phyloP scores from a whole-genome alignment of 2,113 vertebrate species.

The Oplegnathus fasciatus region DNA sequence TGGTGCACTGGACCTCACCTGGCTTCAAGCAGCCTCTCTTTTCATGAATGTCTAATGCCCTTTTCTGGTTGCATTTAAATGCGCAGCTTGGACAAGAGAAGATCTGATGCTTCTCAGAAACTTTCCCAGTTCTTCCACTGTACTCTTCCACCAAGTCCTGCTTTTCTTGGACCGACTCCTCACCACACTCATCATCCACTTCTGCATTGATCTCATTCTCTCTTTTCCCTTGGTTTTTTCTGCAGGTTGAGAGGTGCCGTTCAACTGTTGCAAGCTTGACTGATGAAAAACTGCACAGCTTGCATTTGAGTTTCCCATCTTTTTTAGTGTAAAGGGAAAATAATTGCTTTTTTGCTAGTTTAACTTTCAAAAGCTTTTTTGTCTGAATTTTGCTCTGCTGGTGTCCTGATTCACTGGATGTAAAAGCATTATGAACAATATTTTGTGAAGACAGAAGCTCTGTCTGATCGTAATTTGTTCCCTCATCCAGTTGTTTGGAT shows the following conservation, averaged over 20 bases:
- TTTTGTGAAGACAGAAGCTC: conserved; percentile 8
- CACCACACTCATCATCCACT: background rate
- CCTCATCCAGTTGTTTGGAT: background rate
- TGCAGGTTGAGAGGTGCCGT: conserved; percentile 84
- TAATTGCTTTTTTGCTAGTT: background rate
- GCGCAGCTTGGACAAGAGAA: conserved; percentile 88
- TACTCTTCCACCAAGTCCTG: conserved; percentile 9
- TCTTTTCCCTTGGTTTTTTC: background rate
- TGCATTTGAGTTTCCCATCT: conserved; percentile 88
- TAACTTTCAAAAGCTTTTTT: background rate
- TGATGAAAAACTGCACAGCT: conserved; percentile 88
- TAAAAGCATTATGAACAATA: background rate
- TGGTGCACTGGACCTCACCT: conserved; percentile 82
- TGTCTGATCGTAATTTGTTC: background rate
- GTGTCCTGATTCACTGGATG: background rate
- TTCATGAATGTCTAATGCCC: conserved; percentile 87
- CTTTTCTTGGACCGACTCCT: background rate
- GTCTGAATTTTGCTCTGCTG: conserved; percentile 1
- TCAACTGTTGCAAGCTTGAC: conserved; percentile 86
- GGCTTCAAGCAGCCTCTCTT: conserved; percentile 87
- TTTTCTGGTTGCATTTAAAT: conserved; percentile 89
- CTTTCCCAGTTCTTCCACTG: background rate
- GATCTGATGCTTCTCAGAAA: conserved; percentile 11
- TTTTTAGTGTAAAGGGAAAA: conserved; percentile 27
- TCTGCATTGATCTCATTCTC: background rate